These are phyloP conservation scores for Odocoileus hemionus DNA, from an alignment of 2,113 vertebrate genomes.

Conservation along the genomic window DNA sequence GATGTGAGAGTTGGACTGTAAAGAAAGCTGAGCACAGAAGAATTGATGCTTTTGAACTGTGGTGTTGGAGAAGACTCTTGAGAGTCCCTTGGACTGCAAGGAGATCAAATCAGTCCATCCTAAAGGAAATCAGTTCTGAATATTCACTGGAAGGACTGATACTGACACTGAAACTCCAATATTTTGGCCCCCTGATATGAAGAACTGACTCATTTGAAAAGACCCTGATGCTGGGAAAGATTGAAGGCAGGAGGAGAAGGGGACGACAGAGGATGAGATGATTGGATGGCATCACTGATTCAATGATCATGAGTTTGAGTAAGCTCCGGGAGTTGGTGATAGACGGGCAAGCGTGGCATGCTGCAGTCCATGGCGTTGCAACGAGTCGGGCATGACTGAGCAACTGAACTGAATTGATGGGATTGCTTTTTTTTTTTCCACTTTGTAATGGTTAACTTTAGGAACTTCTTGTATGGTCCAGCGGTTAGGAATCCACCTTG, in stretches of 20 bases:
- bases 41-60: background rate
- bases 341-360: background rate
- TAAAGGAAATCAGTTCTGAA: background rate
- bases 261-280: background rate
- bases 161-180: background rate
- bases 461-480: background rate
- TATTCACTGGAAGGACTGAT: background rate
- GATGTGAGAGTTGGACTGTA: background rate
- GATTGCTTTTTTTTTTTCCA: background rate
- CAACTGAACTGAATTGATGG: background rate
- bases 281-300: background rate
- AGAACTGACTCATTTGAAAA: background rate
- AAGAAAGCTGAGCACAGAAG: rapidly evolving
- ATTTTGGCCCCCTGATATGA: background rate
- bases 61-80: background rate
- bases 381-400: background rate
- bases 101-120: background rate
- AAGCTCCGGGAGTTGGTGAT: background rate
- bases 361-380: background rate
- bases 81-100: background rate
- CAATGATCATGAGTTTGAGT: background rate
- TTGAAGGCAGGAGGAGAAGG: background rate
- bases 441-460: background rate
- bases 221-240: background rate
- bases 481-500: background rate